Evolutionary conservation across 2,797 vertebrate genomes (phyloP).

Genomic region (Alosa sapidissima): DNA sequence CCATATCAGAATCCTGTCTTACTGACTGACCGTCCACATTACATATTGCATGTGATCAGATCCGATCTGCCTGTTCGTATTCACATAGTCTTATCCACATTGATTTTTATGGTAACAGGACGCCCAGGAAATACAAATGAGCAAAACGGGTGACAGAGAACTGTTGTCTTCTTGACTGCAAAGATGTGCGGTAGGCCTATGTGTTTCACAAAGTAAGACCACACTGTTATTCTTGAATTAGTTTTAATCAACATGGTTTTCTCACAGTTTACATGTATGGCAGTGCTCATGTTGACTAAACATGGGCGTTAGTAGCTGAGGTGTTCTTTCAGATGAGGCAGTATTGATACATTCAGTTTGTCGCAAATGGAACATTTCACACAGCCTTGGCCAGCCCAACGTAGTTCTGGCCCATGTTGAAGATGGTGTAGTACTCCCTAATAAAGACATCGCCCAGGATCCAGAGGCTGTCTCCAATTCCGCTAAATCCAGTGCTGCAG

Average conservation of each 20-base stretch:
- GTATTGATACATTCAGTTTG: not conserved
- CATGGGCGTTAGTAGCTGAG: not conserved
- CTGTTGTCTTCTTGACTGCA: not conserved
- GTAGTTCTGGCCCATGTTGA: constrained; percentile 39
- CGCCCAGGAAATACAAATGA: no score
- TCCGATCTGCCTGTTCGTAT: no score
- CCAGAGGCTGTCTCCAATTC: constrained; percentile 56
- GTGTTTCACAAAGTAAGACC: not conserved
- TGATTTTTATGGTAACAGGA: no score
- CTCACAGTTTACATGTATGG: no score
- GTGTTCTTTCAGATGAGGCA: not conserved
- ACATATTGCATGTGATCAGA: no score
- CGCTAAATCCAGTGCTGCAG: constrained; percentile 63
- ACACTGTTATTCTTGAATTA: not conserved
- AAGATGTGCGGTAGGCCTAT: not conserved
- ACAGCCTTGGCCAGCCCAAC: constrained; percentile 55
- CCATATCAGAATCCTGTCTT: no score
- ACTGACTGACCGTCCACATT: no score
- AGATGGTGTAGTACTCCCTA: constrained; percentile 64
- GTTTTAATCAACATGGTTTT: not conserved
- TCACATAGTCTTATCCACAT: no score
- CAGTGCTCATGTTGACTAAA: not conserved
- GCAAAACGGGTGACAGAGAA: not conserved
- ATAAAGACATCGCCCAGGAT: constrained; percentile 71
- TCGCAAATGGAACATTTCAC: not conserved